A percentile compares a stretch with the other conserved stretches of the same genome.
Evolutionary conservation across 2,888 invertebrate species (phyloP).

Genomic region (Scaeva pyrastri): DNA sequence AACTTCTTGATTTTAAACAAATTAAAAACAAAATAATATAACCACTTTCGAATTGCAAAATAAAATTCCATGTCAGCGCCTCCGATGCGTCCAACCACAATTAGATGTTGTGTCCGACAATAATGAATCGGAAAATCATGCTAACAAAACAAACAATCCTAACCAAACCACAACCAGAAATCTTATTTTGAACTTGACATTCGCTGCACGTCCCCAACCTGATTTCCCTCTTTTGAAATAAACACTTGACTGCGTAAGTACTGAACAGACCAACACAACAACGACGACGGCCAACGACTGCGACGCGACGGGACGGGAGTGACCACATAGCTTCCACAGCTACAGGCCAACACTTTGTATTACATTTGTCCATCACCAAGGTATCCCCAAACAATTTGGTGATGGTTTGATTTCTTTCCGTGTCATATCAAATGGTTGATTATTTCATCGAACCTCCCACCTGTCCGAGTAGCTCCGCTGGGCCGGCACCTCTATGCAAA

Average conservation of each 20-base stretch:
- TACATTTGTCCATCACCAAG: constrained; percentile 21
- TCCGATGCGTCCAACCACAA: constrained; percentile 1
- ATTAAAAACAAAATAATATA: not conserved
- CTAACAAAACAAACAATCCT: constrained; percentile 47
- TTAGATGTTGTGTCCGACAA: constrained; percentile 26
- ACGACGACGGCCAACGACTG: not conserved
- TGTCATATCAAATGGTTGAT: constrained; percentile 53
- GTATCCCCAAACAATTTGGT: constrained; percentile 47
- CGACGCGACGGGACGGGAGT: not conserved
- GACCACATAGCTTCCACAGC: constrained; percentile 70
- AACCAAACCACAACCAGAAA: constrained; percentile 22
- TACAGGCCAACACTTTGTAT: not conserved
- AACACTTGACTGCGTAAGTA: constrained; percentile 32
- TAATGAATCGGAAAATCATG: constrained; percentile 24
- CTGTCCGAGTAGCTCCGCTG: constrained; percentile 27
- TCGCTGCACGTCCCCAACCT: constrained; percentile 79
- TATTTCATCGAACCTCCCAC: constrained; percentile 54
- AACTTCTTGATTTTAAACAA: not conserved
- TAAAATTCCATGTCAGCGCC: not conserved
- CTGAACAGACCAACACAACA: no score
- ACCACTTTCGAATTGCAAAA: not conserved
- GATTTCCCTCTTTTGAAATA: constrained; percentile 78
- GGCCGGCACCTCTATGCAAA: constrained; percentile 9
- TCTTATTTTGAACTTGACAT: constrained; percentile 50
- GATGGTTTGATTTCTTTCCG: constrained; percentile 64